These are phyloP conservation scores for Amblyopsis rosae DNA, from an alignment of 2,113 vertebrate species.

Conservation along the genomic window DNA sequence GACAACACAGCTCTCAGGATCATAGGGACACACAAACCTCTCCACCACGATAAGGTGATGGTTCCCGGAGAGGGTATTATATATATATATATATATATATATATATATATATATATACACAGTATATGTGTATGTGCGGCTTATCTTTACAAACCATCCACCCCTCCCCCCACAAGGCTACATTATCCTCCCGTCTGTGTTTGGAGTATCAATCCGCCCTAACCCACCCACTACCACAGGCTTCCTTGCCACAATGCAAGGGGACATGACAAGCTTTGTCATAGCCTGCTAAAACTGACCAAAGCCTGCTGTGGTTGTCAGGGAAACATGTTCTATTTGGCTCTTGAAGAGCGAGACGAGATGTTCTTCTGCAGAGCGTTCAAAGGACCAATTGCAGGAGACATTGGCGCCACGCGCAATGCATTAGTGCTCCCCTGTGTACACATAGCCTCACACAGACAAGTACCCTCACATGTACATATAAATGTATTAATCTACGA, in stretches of 20 bases:
- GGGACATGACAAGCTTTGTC: conserved; percentile 32
- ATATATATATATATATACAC: too few relatives aligned
- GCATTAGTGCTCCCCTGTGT: background rate
- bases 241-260: conserved; percentile 17
- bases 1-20: too few relatives aligned
- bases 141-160: conserved; percentile 34
- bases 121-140: conserved; percentile 15
- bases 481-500: background rate
- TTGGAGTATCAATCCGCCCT: conserved; percentile 37
- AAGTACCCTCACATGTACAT: conserved; percentile 31
- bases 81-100: too few relatives aligned
- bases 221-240: conserved; percentile 23
- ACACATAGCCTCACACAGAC: conserved; percentile 37
- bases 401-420: background rate
- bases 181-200: background rate
- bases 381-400: conserved; percentile 38
- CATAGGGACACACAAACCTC: too few relatives aligned
- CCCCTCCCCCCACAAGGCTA: conserved; percentile 29
- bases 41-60: too few relatives aligned
- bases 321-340: conserved; percentile 62
- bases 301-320: conserved; percentile 50
- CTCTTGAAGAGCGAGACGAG: conserved; percentile 49
- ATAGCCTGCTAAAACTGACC: conserved; percentile 38
- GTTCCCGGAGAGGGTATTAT: too few relatives aligned
- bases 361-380: conserved; percentile 46